Evolutionary conservation across 2,113 vertebrate species (phyloP).

Genomic region (Butorides virescens): DNA sequence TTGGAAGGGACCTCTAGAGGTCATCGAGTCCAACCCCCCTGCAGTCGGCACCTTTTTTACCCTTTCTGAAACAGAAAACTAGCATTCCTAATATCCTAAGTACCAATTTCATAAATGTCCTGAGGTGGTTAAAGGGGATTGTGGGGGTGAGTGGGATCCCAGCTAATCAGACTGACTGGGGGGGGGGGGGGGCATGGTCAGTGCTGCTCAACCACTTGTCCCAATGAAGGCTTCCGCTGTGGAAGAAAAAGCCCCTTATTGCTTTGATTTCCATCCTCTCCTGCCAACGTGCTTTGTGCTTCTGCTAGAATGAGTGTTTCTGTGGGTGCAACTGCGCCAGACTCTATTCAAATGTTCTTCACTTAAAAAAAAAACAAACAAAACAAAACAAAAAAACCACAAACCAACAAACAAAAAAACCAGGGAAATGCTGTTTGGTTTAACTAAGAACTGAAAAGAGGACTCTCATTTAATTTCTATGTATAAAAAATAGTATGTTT

Average conservation of each 20-base stretch:
- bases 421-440: neutral
- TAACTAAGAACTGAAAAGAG: neutral
- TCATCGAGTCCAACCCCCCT: no score
- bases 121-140: neutral
- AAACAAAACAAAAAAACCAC: no score
- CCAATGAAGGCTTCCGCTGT: rapidly evolving
- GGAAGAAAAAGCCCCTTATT: neutral
- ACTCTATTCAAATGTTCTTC: neutral
- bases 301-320: neutral
- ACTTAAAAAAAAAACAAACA: neutral
- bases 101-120: neutral
- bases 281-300: neutral
- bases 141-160: neutral
- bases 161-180: neutral
- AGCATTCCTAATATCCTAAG: neutral
- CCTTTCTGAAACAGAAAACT: neutral
- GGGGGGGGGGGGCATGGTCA: no score
- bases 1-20: no score
- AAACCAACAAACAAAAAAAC: no score
- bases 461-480: neutral
- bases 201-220: neutral
- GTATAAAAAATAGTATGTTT: neutral
- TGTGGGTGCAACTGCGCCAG: rapidly evolving
- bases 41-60: neutral
- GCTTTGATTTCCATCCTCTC: neutral